A percentile compares a stretch with the other conserved stretches of the same genome.
These are phyloP conservation scores for Dermochelys coriacea DNA, from an alignment of 2,797 vertebrate genomes.

Conservation along the genomic window DNA sequence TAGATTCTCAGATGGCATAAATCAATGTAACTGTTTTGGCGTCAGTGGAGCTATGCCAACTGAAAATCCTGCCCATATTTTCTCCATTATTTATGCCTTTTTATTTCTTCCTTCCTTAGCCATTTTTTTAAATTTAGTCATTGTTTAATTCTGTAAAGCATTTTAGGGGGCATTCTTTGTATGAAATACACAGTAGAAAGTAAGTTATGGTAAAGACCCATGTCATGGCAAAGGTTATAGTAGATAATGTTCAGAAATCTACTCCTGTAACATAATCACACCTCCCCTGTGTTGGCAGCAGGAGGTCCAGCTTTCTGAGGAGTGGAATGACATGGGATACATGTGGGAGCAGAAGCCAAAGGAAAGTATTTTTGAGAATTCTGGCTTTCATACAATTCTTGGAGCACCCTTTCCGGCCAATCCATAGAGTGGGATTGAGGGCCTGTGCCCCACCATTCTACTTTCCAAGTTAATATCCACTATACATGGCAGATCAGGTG, in stretches of 20 bases:
- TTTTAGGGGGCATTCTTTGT: neutral
- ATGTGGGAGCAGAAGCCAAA: neutral
- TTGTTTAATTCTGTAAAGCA: neutral
- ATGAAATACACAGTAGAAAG: slow-evolving; percentile 24
- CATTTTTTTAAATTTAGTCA: slow-evolving; percentile 10
- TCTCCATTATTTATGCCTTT: neutral
- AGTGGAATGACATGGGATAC: neutral
- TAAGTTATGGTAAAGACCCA: neutral
- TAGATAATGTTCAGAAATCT: neutral
- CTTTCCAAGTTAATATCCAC: neutral
- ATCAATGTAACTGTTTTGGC: neutral
- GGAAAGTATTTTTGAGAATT: neutral
- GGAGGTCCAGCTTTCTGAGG: neutral
- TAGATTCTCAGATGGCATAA: neutral
- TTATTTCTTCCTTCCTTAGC: neutral
- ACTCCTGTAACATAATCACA: neutral
- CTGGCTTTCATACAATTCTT: neutral
- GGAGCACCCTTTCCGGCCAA: neutral
- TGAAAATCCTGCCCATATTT: neutral
- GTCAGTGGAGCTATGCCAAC: neutral
- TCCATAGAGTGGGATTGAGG: neutral
- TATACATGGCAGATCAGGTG: neutral
- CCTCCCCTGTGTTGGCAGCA: neutral
- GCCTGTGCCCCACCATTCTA: neutral
- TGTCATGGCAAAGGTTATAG: neutral